Evolutionary conservation across 2,113 vertebrate genomes (phyloP).

Genomic region (Megaptera novaeangliae): DNA sequence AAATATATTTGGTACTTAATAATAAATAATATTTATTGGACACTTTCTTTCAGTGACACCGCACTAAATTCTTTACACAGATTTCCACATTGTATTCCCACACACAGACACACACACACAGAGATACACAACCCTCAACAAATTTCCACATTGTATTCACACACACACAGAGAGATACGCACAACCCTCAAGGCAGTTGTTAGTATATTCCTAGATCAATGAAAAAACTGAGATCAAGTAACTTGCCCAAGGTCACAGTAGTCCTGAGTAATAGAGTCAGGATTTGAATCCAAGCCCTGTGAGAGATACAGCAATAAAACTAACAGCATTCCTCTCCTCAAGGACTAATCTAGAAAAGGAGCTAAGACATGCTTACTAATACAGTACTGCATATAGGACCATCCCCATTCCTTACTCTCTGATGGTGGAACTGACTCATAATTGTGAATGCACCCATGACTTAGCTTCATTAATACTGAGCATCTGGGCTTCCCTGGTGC

Average conservation of each 20-base stretch:
- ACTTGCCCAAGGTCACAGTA: background rate
- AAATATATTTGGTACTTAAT: background rate
- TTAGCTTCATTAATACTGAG: background rate
- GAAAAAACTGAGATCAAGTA: background rate
- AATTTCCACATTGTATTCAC: background rate
- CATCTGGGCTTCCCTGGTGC: too few species aligned
- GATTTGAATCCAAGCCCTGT: background rate
- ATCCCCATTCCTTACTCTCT: background rate
- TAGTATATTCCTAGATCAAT: background rate
- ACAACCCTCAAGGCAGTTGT: background rate
- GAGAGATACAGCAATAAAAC: background rate
- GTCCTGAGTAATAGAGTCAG: background rate
- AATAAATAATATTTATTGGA: background rate
- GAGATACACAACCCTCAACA: background rate
- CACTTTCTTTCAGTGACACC: background rate
- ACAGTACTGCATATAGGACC: background rate
- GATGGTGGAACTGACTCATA: background rate
- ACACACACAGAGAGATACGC: accelerated
- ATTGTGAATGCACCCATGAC: background rate
- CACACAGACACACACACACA: background rate
- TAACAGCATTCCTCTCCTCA: background rate
- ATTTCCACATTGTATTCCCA: background rate
- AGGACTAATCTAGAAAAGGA: background rate
- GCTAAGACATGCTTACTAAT: background rate
- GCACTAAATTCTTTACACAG: background rate